A percentile compares a stretch with the other conserved stretches of the same genome.
Evolutionary conservation across 1,140 invertebrate genomes (phyloP).

Genomic region (Hycleus cichorii): DNA sequence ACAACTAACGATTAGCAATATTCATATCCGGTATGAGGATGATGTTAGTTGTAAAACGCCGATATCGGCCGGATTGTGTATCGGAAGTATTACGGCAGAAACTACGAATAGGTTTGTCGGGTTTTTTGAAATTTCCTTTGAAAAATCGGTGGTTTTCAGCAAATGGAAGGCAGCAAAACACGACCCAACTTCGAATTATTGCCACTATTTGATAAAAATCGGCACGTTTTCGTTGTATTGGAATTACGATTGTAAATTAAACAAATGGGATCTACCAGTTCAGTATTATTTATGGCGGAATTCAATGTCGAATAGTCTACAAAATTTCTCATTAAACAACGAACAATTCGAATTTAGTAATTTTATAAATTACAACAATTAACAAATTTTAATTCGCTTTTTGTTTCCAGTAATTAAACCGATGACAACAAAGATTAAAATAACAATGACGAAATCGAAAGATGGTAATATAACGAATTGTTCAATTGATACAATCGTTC

Average conservation of each 20-base stretch:
- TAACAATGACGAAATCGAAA: conserved; percentile 63
- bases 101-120: conserved; percentile 64
- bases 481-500: conserved; percentile 65
- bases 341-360: conserved; percentile 34
- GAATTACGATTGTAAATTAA: conserved; percentile 56
- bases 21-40: conserved; percentile 80
- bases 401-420: conserved; percentile 37
- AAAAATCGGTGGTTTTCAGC: conserved; percentile 38
- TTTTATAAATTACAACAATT: background rate
- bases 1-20: conserved; percentile 70
- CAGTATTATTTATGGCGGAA: conserved; percentile 59
- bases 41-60: conserved; percentile 57
- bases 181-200: conserved; percentile 53
- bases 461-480: conserved; percentile 59
- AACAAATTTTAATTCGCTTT: background rate
- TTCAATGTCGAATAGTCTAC: conserved; percentile 62
- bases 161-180: conserved; percentile 74
- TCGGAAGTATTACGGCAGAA: conserved; percentile 69
- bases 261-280: conserved; percentile 49
- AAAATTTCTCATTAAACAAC: conserved; percentile 68
- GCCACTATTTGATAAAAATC: conserved; percentile 71
- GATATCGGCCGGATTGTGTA: conserved; percentile 68
- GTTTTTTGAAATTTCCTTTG: background rate
- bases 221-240: conserved; percentile 72
- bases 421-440: conserved; percentile 66